These are phyloP conservation scores for Agrotis segetum DNA, from an alignment of 2,888 invertebrate species.

Conservation along the genomic window DNA sequence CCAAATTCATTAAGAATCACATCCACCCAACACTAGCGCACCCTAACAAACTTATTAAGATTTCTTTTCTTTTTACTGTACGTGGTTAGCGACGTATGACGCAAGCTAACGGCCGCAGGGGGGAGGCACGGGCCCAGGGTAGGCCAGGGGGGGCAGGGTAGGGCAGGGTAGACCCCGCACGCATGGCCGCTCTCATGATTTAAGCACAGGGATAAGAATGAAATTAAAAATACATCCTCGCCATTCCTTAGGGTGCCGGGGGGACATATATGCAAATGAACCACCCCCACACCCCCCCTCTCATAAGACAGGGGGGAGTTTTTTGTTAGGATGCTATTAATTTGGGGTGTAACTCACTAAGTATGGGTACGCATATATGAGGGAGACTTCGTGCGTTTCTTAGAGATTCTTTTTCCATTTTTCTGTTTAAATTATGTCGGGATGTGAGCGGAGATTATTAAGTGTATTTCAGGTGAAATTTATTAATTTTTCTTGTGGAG, in stretches of 20 bases:
- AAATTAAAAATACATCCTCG: slow-evolving; percentile 91
- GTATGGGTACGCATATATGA: slow-evolving; percentile 82
- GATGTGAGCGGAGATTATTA: slow-evolving; percentile 83
- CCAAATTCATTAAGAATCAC: slow-evolving; percentile 59
- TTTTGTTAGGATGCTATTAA: slow-evolving; percentile 91
- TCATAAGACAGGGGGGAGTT: slow-evolving; percentile 88
- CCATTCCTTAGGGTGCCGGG: slow-evolving; percentile 88
- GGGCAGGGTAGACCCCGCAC: slow-evolving; percentile 82
- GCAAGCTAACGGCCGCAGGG: slow-evolving; percentile 86
- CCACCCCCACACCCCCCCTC: slow-evolving; percentile 73
- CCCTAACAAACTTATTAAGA: slow-evolving; percentile 91
- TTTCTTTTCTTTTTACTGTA: slow-evolving; percentile 91
- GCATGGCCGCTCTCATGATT: slow-evolving; percentile 91
- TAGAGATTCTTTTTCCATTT: slow-evolving; percentile 75
- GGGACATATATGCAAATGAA: slow-evolving; percentile 91
- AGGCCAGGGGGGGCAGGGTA: slow-evolving; percentile 68
- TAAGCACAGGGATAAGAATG: slow-evolving; percentile 91
- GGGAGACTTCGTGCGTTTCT: slow-evolving; percentile 74
- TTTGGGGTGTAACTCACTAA: slow-evolving; percentile 90
- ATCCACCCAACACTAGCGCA: slow-evolving; percentile 79
- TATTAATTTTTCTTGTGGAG: slow-evolving; percentile 68
- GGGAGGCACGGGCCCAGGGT: slow-evolving; percentile 69
- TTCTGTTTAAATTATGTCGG: slow-evolving; percentile 88
- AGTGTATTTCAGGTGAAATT: slow-evolving; percentile 83
- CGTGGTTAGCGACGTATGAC: slow-evolving; percentile 91